Evolutionary conservation across 2,888 invertebrate genomes (phyloP), one percentile per base, ranked within the genome.

Genomic region (Leptinotarsa peninsularis): DNA sequence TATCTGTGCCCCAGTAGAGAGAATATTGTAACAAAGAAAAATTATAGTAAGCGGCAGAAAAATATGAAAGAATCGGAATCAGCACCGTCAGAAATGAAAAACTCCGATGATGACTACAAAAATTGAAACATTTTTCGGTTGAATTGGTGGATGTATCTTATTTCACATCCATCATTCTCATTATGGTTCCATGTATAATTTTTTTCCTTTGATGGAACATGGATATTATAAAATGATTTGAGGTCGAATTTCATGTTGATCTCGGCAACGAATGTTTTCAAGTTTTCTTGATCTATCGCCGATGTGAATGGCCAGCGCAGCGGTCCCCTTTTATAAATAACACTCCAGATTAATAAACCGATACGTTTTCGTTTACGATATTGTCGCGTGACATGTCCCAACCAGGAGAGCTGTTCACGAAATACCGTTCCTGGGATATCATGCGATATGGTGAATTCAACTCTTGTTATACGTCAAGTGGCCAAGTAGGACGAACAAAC

Each of bases 361-460:
- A 60, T 60, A 21, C 60, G 54, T 60, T 60, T 60, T 60, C 60
- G 21, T 60, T 60, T 60, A 60, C 60, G 60, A 27, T 60, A 27
- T 23, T 60, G 60, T 60, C 60, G 60, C 60, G 60, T 60, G 60
- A 60, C 60, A 60, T 4, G 60, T 60, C 21, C 54, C n/a, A 23
- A 60, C 27, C 27, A 15, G 21, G 27, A 60, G 60, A 23, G 27
- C 27, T 60, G 27, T 60, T 60, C 60, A 60, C 60, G 60, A 60
- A 60, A 23, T 58, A 23, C 18, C 60, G 23, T 60, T 60, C 18
- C 18, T 18, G 54, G n/a, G 54, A 27, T 60, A 60, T 60, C 60
- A 60, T 60, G 60, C 60, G 17, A 60, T 60, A 15, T 23, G 17
- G 27, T 27, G 23, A 60, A 60, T 60, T 60, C 60, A 60, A 60